Conservation (phyloP, 2,113 vertebrate species). For the Pycnonotus jocosus region DNA sequence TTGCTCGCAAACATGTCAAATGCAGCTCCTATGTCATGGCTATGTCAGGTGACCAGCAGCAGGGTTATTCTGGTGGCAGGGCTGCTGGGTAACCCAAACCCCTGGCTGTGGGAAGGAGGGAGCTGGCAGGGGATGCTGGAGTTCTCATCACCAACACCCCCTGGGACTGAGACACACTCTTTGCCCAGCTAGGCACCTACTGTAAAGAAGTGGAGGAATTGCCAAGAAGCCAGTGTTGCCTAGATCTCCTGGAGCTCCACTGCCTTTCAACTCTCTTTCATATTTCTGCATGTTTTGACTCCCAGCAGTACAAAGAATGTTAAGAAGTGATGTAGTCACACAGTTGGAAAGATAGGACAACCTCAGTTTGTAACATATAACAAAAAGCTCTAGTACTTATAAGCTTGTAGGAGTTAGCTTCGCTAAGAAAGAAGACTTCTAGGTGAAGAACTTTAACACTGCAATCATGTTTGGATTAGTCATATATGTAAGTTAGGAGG, state of each 20-base stretch:
- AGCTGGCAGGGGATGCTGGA: conserved; percentile 26
- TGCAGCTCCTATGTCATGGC: neutral
- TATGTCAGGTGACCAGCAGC: conserved; percentile 1
- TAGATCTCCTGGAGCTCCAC: neutral
- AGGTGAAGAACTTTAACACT: neutral
- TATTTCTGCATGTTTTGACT: neutral
- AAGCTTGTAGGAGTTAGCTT: neutral
- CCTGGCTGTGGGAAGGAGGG: conserved; percentile 12
- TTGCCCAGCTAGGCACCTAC: neutral
- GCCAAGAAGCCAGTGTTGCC: accelerated
- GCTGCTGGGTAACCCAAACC: conserved; percentile 34
- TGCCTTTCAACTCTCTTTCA: neutral
- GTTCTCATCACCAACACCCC: neutral
- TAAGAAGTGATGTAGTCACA: neutral
- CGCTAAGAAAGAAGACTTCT: neutral
- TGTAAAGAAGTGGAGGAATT: neutral
- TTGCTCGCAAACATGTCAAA: neutral
- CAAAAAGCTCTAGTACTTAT: neutral
- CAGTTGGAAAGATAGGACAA: neutral
- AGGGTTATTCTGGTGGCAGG: conserved; percentile 21
- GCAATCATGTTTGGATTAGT: neutral
- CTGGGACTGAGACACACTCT: neutral
- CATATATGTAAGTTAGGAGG: neutral
- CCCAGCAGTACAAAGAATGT: neutral
- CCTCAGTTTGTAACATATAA: neutral